Percentiles rank a stretch among this genome's conserved stretches.
phyloP scores from a whole-genome alignment of 2,888 invertebrate species.

The Volucella zonaria region DNA sequence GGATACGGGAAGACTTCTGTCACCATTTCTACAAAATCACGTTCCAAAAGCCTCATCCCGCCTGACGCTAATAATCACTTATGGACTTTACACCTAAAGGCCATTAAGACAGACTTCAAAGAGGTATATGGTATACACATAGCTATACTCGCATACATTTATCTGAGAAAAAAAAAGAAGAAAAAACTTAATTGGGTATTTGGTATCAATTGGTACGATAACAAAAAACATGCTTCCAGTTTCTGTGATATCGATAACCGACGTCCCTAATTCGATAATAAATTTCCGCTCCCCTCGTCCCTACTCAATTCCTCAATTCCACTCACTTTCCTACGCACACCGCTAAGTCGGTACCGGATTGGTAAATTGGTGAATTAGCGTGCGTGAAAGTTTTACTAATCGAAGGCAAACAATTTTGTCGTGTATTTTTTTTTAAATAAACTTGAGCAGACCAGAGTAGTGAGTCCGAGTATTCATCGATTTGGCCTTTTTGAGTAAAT shows the following conservation, averaged over 20 bases:
- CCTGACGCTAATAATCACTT: background rate
- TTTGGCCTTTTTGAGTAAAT: too few relatives aligned
- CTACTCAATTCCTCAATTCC: background rate
- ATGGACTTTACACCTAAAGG: background rate
- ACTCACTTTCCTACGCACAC: slow-evolving; percentile 19
- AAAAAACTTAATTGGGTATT: slow-evolving; percentile 18
- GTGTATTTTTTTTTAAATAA: background rate
- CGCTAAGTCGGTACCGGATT: background rate
- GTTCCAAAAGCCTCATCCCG: background rate
- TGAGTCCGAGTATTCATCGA: slow-evolving; percentile 3
- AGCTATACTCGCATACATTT: background rate
- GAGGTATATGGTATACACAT: too few relatives aligned
- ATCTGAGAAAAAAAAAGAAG: slow-evolving; percentile 4
- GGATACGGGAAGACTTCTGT: too few relatives aligned
- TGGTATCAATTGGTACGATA: slow-evolving; percentile 26
- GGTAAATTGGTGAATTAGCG: background rate
- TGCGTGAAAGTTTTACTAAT: slow-evolving; percentile 44
- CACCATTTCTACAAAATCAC: background rate
- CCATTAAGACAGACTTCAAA: slow-evolving; percentile 2
- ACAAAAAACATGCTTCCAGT: slow-evolving; percentile 20
- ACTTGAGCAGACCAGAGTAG: slow-evolving; percentile 13
- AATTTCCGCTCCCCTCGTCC: background rate
- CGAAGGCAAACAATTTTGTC: slow-evolving; percentile 7
- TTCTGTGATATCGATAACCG: slow-evolving; percentile 15
- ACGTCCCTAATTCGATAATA: slow-evolving; percentile 26